These are phyloP conservation scores for Neodontobutis hainanensis DNA, from an alignment of 2,113 vertebrate species.

Conservation along the genomic window DNA sequence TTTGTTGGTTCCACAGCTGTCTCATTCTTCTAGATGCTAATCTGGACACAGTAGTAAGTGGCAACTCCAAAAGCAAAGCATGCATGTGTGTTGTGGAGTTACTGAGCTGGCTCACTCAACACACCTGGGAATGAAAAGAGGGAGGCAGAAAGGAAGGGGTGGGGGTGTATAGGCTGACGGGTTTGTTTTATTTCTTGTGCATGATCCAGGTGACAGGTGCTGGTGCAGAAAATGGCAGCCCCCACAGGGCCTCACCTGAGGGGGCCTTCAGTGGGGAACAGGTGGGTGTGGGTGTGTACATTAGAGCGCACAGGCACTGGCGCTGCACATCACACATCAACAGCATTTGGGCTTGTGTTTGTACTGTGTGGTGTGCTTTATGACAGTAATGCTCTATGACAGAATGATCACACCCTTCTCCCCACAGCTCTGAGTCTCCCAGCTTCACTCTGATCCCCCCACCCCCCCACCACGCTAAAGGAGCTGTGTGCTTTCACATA, in stretches of 20 bases:
- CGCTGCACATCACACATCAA: constrained; percentile 39
- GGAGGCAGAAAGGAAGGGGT: background rate
- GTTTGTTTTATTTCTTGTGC: constrained; percentile 47
- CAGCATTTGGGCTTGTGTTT: constrained; percentile 42
- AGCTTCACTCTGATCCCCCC: constrained; percentile 28
- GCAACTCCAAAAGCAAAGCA: background rate
- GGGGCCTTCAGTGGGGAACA: constrained; percentile 31
- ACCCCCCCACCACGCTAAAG: constrained; percentile 35
- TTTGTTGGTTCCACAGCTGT: background rate
- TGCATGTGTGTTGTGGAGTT: constrained; percentile 41
- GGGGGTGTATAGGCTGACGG: constrained; percentile 37
- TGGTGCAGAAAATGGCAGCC: constrained; percentile 68
- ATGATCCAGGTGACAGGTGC: constrained; percentile 72
- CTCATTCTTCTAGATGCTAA: constrained; percentile 5
- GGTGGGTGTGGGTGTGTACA: constrained; percentile 34
- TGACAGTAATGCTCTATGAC: constrained; percentile 65
- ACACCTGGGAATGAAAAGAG: constrained; percentile 50
- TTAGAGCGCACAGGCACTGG: constrained; percentile 14
- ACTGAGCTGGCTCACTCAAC: constrained; percentile 54
- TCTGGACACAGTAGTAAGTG: background rate
- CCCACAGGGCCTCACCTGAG: constrained; percentile 60
- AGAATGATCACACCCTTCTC: constrained; percentile 74
- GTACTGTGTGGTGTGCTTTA: constrained; percentile 21
- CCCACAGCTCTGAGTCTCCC: constrained; percentile 59
- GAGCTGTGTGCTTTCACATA: constrained; percentile 65